Evolutionary conservation across 2,113 vertebrate genomes (phyloP).

Genomic region (Polyodon spathula): DNA sequence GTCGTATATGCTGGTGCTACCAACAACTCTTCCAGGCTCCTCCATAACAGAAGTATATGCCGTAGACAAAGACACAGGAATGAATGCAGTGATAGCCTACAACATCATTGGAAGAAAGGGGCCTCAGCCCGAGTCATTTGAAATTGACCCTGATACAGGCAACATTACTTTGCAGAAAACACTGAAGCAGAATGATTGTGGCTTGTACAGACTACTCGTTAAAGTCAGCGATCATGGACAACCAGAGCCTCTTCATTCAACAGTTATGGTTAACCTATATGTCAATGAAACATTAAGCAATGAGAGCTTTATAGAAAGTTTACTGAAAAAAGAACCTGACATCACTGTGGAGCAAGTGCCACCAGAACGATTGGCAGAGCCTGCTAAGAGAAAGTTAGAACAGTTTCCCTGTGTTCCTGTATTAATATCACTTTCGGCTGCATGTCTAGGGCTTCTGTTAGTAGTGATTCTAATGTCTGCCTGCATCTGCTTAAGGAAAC

Average conservation of each 20-base stretch:
- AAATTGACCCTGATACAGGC: slow-evolving; percentile 87
- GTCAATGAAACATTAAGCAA: slow-evolving; percentile 96
- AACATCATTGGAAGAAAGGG: slow-evolving; percentile 92
- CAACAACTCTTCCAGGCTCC: slow-evolving; percentile 86
- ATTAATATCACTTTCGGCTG: slow-evolving; percentile 73
- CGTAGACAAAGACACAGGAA: slow-evolving; percentile 92
- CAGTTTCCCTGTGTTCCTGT: slow-evolving; percentile 67
- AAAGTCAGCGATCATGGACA: slow-evolving; percentile 95
- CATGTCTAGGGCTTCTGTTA: slow-evolving; percentile 74
- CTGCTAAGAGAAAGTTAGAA: slow-evolving; percentile 62
- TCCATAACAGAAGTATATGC: slow-evolving; percentile 95
- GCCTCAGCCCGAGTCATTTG: slow-evolving; percentile 80
- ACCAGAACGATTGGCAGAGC: slow-evolving; percentile 70
- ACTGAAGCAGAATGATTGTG: slow-evolving; percentile 75
- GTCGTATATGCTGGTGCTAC: slow-evolving; percentile 88
- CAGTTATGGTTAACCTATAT: slow-evolving; percentile 90
- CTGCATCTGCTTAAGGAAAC: slow-evolving; percentile 77
- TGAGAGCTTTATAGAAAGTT: slow-evolving; percentile 87
- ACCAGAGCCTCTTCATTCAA: slow-evolving; percentile 86
- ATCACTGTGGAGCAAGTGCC: slow-evolving; percentile 81
- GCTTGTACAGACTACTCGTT: slow-evolving; percentile 86
- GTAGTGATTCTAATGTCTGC: slow-evolving; percentile 74
- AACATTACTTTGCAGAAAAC: slow-evolving; percentile 92
- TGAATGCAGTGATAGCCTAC: slow-evolving; percentile 96
- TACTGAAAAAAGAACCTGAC: slow-evolving; percentile 77